Base-by-base conservation (phyloP, 2,797 vertebrate genomes). In the Sphenopsis melanotis region DNA sequence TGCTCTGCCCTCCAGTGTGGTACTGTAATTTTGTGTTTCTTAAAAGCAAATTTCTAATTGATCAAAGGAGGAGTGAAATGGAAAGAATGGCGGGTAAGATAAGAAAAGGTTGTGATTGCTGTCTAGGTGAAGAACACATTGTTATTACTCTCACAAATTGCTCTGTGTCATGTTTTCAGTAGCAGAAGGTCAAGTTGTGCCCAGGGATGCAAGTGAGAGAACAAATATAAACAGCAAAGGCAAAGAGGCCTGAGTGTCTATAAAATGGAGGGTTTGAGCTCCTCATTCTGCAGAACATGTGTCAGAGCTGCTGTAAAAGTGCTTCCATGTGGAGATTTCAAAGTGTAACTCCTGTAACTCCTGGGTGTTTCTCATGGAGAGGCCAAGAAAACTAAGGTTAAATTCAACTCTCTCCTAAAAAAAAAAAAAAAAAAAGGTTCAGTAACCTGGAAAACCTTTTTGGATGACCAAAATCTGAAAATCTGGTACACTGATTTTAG, bases 221-320 rank as follows among this genome's bases (percentile, higher is more conserved):
- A 97, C 96, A 98, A 92, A 96, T 80, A 97, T 95, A 98, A 98
- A 98, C 98, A 98, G 97, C 97, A 97, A 98, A 98, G 98, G 97
- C 98, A 97, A 98, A 97, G 97, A 96, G 97, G 94, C 95, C 55
- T 34, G 71, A 53, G 59, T 41, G 66, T 77, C 89, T 83, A 5
- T 89, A 84, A 93, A 93, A 84, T 21, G 17, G 82, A 81, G 47
- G 14, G 46, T 86, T 79, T 82, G 41, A 77, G 80, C 52, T 81
- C 4, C 0, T 94, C 78, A 27, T 86, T 83, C 47, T 30, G 30
- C 26, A 9, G 41, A 77, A 55, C 0, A 3, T 32, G 42, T 72
- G n/a, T 52, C 76, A 70, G 63, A 71, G 72, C 15, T 75, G 77
- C 88, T 91, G 70, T 24, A 42, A 22, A 81, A 49, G 26, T 9